Evolutionary conservation across 23 tunicate genomes (phyloP).

Genomic region (Pegea sp.): DNA sequence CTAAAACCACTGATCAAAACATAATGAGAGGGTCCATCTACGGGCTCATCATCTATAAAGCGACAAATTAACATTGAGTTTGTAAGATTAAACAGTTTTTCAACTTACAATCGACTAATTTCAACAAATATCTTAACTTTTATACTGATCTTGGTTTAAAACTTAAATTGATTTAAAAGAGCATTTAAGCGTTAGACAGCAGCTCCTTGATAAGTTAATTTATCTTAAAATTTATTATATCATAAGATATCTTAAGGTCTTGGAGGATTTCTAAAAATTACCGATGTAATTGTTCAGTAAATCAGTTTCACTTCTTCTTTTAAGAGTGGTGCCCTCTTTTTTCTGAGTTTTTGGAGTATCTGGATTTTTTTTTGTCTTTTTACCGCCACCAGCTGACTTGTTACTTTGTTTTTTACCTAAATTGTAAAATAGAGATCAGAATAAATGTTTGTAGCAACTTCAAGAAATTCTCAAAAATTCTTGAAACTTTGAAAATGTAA

Average conservation of each 20-base stretch:
- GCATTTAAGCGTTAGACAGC: too few relatives aligned
- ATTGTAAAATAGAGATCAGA: too few relatives aligned
- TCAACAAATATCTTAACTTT: neutral
- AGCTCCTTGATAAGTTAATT: neutral
- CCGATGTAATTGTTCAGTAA: slow-evolving; percentile 61
- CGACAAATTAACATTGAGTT: neutral
- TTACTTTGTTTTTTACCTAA: too few relatives aligned
- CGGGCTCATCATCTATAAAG: slow-evolving; percentile 75
- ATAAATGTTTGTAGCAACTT: too few relatives aligned
- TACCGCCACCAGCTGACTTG: slow-evolving; percentile 71
- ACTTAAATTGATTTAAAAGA: neutral
- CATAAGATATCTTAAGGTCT: too few relatives aligned
- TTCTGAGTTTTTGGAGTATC: slow-evolving; percentile 59
- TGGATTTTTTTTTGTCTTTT: slow-evolving; percentile 74
- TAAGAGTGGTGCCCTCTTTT: slow-evolving; percentile 74
- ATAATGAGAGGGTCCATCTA: slow-evolving; percentile 82
- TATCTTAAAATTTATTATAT: neutral
- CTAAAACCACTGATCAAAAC: slow-evolving; percentile 63
- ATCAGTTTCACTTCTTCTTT: slow-evolving; percentile 69
- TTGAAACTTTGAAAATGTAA: too few relatives aligned
- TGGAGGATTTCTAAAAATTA: neutral
- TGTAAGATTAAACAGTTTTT: neutral
- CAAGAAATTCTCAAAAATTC: too few relatives aligned
- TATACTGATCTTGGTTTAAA: neutral
- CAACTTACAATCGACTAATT: neutral